A percentile compares a stretch with the other conserved stretches of the same genome.
phyloP scores from a whole-genome alignment of 2,797 vertebrate species.

The Protosalanx chinensis region DNA sequence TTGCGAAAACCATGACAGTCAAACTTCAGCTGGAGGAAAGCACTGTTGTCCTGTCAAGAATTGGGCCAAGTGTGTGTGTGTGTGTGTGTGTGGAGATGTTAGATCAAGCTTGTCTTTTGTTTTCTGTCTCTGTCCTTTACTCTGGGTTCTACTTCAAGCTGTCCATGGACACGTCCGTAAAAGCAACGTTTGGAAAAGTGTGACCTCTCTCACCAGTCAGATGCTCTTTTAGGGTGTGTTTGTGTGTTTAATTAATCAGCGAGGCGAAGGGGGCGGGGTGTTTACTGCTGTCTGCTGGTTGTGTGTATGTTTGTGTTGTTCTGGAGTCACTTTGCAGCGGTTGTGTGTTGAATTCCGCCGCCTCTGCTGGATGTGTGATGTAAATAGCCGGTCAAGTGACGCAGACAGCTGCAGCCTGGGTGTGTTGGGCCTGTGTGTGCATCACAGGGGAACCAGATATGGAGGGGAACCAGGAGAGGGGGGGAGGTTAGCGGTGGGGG shows the following conservation, averaged over 20 bases:
- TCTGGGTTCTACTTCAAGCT: too few species aligned
- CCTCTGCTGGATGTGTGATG: constrained; percentile 1
- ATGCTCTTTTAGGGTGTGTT: not conserved
- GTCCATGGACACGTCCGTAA: too few species aligned
- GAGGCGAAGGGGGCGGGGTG: too few species aligned
- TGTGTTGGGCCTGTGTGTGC: constrained; percentile 23
- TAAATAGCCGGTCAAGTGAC: constrained; percentile 44
- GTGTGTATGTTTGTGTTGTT: constrained; percentile 4
- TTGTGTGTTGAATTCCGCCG: constrained; percentile 5
- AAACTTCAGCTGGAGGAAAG: too few species aligned
- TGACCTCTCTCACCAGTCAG: too few species aligned
- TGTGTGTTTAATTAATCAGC: not conserved
- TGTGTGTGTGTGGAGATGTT: constrained; percentile 13
- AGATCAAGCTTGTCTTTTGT: too few species aligned
- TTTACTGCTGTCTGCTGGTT: too few species aligned
- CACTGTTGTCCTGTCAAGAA: too few species aligned
- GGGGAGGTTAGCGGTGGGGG: not conserved
- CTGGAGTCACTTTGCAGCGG: not conserved
- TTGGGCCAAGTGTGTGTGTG: constrained; percentile 17
- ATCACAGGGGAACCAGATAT: constrained; percentile 28
- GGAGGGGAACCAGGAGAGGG: constrained; percentile 14
- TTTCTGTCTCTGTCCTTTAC: too few species aligned
- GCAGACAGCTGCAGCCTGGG: constrained; percentile 33
- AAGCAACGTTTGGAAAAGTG: too few species aligned
- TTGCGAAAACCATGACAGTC: too few species aligned